Percentiles rank a stretch among this genome's conserved stretches.
Evolutionary conservation across 1,140 invertebrate species (phyloP).

Genomic region (Danaus melanippus): DNA sequence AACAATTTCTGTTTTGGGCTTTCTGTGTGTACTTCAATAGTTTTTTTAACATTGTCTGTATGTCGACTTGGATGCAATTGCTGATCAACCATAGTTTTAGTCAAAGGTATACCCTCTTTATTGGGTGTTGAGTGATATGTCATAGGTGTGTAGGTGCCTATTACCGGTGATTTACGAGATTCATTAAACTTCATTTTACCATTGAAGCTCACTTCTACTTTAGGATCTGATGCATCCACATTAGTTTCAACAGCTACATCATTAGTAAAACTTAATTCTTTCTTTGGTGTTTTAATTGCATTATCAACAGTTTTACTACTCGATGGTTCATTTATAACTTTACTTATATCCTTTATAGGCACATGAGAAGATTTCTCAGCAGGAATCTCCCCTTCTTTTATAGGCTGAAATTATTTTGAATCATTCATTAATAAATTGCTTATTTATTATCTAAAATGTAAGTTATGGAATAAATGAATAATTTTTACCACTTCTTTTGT

Average conservation of each 20-base stretch:
- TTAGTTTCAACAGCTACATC: slow-evolving; percentile 14
- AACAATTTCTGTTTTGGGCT: slow-evolving; percentile 38
- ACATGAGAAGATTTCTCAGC: slow-evolving; percentile 35
- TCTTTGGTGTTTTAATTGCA: slow-evolving; percentile 25
- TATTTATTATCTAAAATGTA: neutral
- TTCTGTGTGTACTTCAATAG: slow-evolving; percentile 62
- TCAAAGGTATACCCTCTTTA: slow-evolving; percentile 59
- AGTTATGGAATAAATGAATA: slow-evolving; percentile 5
- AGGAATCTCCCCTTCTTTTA: slow-evolving; percentile 33
- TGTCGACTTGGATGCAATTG: slow-evolving; percentile 57
- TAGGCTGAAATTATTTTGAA: slow-evolving; percentile 39
- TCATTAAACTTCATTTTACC: slow-evolving; percentile 59
- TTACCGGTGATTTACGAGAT: slow-evolving; percentile 56
- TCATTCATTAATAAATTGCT: no score
- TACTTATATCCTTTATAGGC: slow-evolving; percentile 44
- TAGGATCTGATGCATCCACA: slow-evolving; percentile 25
- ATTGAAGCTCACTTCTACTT: slow-evolving; percentile 50
- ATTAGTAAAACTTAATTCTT: slow-evolving; percentile 14
- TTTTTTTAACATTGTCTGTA: slow-evolving; percentile 63
- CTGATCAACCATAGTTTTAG: slow-evolving; percentile 62
- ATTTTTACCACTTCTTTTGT: slow-evolving; percentile 54
- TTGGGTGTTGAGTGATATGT: slow-evolving; percentile 62
- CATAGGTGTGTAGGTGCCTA: slow-evolving; percentile 55
- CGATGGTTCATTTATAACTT: slow-evolving; percentile 37
- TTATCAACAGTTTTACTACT: slow-evolving; percentile 40